Evolutionary conservation across 2,113 vertebrate species (phyloP).

Genomic region (Beaufortia kweichowensis): DNA sequence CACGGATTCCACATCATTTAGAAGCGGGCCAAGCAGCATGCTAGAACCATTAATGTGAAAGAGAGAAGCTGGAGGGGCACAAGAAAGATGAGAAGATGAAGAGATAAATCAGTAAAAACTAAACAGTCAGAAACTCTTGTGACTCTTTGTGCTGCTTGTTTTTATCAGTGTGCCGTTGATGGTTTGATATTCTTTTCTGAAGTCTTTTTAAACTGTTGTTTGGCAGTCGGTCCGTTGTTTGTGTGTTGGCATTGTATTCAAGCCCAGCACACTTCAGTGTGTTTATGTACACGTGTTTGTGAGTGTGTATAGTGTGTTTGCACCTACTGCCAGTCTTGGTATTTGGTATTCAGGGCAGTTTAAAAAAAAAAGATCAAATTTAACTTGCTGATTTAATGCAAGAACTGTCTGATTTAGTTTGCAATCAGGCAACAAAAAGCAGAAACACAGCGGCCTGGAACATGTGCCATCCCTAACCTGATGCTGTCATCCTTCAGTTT

Average conservation of each 20-base stretch:
- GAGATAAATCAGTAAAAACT: neutral
- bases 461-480: slow-evolving; percentile 15
- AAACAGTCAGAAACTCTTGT: slow-evolving; percentile 6
- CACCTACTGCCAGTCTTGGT: no score
- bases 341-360: no score
- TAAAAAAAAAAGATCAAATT: no score
- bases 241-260: neutral
- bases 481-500: neutral
- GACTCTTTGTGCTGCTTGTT: neutral
- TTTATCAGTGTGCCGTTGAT: neutral
- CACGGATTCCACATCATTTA: slow-evolving; percentile 18
- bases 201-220: neutral
- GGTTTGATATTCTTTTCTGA: neutral
- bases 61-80: slow-evolving; percentile 33
- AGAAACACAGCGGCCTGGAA: neutral
- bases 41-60: slow-evolving; percentile 62
- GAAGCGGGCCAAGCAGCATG: slow-evolving; percentile 45
- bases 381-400: no score
- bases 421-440: neutral
- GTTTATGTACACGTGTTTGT: no score
- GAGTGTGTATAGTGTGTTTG: no score
- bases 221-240: neutral
- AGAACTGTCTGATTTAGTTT: neutral
- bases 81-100: neutral
- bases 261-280: no score